phyloP scores from a whole-genome alignment of 2,888 invertebrate species.

The Ecdyonurus torrentis region DNA sequence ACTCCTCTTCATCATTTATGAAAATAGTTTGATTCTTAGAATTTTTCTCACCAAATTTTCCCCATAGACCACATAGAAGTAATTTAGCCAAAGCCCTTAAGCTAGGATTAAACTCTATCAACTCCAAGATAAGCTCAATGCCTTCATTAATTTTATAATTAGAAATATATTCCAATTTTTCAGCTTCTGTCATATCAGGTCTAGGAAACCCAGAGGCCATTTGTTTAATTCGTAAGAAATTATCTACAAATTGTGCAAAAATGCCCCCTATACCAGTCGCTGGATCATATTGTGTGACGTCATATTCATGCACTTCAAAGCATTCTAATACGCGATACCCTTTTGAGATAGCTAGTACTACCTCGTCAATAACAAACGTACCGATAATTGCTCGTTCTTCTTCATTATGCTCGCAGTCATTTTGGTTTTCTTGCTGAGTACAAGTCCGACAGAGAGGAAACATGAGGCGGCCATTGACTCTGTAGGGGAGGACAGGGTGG shows the following conservation, averaged over 20 bases:
- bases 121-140: background rate
- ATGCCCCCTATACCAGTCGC: background rate
- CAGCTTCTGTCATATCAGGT: background rate
- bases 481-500: constrained; percentile 5
- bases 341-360: background rate
- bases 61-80: background rate
- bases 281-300: background rate
- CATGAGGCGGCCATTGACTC: background rate
- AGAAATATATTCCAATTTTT: background rate
- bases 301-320: constrained; percentile 4
- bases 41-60: constrained; percentile 4
- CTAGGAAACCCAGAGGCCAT: constrained; percentile 5
- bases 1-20: constrained; percentile 7
- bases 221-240: constrained; percentile 6
- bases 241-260: constrained; percentile 8
- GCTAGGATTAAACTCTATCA: constrained; percentile 2
- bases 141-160: constrained; percentile 2
- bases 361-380: background rate
- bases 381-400: constrained; percentile 1
- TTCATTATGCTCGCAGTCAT: background rate
- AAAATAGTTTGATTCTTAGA: background rate
- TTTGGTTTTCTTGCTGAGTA: background rate
- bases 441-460: background rate
- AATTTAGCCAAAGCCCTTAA: constrained; percentile 2
- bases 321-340: constrained; percentile 1